Percentiles rank a stretch among this genome's conserved stretches.
phyloP scores from a whole-genome alignment of 1,140 invertebrate genomes.

The Parasteatoda tepidariorum region DNA sequence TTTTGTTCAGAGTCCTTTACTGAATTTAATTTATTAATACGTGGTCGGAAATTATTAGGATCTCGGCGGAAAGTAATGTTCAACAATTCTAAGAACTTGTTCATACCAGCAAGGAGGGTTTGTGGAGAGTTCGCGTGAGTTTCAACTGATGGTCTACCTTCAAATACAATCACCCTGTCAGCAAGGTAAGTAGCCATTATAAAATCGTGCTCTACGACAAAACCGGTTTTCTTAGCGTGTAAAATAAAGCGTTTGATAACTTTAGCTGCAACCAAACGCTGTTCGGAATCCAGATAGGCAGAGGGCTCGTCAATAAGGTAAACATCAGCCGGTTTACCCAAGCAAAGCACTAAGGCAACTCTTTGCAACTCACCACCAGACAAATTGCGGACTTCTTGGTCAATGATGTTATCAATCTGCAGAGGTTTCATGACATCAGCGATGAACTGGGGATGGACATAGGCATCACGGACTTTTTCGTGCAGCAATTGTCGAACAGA shows the following conservation, averaged over 20 bases:
- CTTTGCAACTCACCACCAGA: constrained; percentile 99
- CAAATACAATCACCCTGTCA: constrained; percentile 98
- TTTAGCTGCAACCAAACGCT: constrained; percentile 99
- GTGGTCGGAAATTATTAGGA: constrained; percentile 97
- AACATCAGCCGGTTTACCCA: constrained; percentile 98
- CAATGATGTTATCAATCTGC: constrained; percentile 97
- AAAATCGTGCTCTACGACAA: constrained; percentile 99
- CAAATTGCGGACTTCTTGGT: constrained; percentile 98
- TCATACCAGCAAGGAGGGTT: constrained; percentile 97
- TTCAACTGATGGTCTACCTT: constrained; percentile 88
- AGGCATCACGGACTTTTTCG: constrained; percentile 97
- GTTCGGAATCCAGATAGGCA: constrained; percentile 99
- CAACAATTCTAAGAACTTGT: constrained; percentile 94
- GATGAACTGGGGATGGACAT: constrained; percentile 96
- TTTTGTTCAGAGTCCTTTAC: constrained; percentile 99
- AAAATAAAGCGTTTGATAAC: constrained; percentile 89
- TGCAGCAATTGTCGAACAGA: constrained; percentile 91
- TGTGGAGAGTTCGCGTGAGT: constrained; percentile 93
- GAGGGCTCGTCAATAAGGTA: constrained; percentile 99
- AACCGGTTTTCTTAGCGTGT: constrained; percentile 99
- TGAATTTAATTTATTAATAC: constrained; percentile 97
- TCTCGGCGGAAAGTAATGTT: constrained; percentile 98
- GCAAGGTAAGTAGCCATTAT: constrained; percentile 99
- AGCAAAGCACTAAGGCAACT: constrained; percentile 93
- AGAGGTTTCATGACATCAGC: constrained; percentile 99